Evolutionary conservation across 2,888 invertebrate genomes (phyloP).

Genomic region (Archips xylosteana): DNA sequence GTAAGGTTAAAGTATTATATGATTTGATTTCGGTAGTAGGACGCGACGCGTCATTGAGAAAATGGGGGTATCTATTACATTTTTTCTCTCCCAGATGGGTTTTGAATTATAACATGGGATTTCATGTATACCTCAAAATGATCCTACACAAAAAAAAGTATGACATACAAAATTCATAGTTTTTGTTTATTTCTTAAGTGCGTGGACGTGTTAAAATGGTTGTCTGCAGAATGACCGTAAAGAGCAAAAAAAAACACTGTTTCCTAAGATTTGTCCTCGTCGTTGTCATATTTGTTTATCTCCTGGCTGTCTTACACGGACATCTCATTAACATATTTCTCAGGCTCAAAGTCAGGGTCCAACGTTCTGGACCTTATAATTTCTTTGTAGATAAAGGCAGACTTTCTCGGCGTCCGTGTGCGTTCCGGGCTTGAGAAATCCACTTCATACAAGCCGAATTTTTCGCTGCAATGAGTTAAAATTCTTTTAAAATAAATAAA

Average conservation of each 20-base stretch:
- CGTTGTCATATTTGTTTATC: conserved; percentile 28
- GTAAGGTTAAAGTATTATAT: no score
- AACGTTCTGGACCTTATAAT: conserved; percentile 74
- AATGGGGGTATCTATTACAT: no score
- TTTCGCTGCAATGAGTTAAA: conserved; percentile 80
- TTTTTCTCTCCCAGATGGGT: no score
- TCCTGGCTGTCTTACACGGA: conserved; percentile 3
- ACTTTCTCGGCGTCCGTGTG: conserved; percentile 87
- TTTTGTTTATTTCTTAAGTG: no score
- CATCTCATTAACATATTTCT: conserved; percentile 47
- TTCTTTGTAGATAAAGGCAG: conserved; percentile 80
- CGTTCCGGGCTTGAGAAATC: conserved; percentile 86
- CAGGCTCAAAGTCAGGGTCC: conserved; percentile 65
- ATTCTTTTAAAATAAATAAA: background rate
- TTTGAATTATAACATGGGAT: no score
- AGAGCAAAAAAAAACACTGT: background rate
- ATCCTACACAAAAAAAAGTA: no score
- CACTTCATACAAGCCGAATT: conserved; percentile 89
- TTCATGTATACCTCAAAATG: no score
- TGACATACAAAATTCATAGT: no score
- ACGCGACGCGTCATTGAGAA: no score
- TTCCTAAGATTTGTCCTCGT: conserved; percentile 26
- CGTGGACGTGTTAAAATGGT: no score
- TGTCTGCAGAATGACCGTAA: background rate
- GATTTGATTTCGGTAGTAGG: no score